Conservation (phyloP, 2,888 invertebrate species). For the Stratiomys singularior region DNA sequence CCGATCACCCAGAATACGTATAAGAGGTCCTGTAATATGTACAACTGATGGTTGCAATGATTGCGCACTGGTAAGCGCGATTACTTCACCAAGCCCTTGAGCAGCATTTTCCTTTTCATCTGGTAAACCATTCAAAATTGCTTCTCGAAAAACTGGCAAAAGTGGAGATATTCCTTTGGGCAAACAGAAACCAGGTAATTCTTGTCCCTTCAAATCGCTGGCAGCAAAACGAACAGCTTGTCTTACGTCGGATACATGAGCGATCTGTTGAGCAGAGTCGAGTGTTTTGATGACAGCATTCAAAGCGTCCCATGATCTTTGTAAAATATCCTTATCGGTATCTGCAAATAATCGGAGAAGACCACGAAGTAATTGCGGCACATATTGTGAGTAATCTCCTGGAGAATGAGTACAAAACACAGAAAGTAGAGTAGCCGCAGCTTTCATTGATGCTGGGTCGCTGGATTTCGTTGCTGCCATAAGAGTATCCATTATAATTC, state of each 20-base stretch:
- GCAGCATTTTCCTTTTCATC: conserved; percentile 97
- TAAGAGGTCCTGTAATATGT: conserved; percentile 96
- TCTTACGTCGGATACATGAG: conserved; percentile 88
- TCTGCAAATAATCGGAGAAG: conserved; percentile 87
- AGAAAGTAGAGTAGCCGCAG: conserved; percentile 87
- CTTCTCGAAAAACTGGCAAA: conserved; percentile 94
- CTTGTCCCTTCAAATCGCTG: conserved; percentile 82
- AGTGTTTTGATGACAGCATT: conserved; percentile 88
- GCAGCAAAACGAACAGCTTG: conserved; percentile 93
- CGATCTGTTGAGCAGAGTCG: conserved; percentile 84
- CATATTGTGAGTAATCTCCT: conserved; percentile 87
- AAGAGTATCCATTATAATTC: conserved; percentile 87
- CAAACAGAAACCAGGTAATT: conserved; percentile 91
- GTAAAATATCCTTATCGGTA: conserved; percentile 80
- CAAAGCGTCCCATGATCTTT: conserved; percentile 92
- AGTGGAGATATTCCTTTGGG: conserved; percentile 95
- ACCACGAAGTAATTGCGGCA: conserved; percentile 88
- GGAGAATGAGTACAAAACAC: conserved; percentile 91
- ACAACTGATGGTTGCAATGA: conserved; percentile 96
- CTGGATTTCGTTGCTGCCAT: conserved; percentile 79
- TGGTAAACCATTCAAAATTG: conserved; percentile 92
- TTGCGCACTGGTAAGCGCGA: conserved; percentile 76
- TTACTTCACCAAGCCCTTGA: conserved; percentile 81
- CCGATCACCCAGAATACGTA: conserved; percentile 95
- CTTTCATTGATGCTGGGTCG: conserved; percentile 74